A percentile compares a stretch with the other conserved stretches of the same genome.
These are phyloP conservation scores for Apostichopus leukothele DNA, from an alignment of 53 echinoderm and acorn worm species.

Conservation along the genomic window DNA sequence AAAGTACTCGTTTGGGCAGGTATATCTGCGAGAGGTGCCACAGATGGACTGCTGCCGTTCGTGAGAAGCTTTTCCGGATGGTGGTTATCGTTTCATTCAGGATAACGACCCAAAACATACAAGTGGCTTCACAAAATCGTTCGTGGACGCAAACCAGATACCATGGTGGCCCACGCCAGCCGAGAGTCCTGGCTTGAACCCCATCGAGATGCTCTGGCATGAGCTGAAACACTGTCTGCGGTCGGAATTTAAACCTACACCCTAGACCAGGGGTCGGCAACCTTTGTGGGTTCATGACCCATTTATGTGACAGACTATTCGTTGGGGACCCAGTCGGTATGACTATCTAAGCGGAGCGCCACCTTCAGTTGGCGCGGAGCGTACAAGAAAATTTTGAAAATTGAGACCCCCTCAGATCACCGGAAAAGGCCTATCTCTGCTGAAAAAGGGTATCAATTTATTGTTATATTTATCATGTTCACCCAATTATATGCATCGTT, in stretches of 20 bases:
- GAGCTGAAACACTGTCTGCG: slow-evolving; percentile 30
- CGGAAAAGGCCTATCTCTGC: too few relatives aligned
- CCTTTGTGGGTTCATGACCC: too few relatives aligned
- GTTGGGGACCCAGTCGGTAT: too few relatives aligned
- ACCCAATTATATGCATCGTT: too few relatives aligned
- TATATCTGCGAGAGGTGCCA: slow-evolving; percentile 24
- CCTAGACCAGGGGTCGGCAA: too few relatives aligned
- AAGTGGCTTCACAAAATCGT: slow-evolving; percentile 14
- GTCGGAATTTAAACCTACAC: not conserved
- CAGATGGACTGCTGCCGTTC: not conserved
- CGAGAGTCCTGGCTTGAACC: slow-evolving; percentile 29
- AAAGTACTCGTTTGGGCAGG: slow-evolving; percentile 41
- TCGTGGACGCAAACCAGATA: slow-evolving; percentile 1
- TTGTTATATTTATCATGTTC: too few relatives aligned
- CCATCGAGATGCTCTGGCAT: slow-evolving; percentile 35
- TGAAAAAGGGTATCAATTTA: too few relatives aligned
- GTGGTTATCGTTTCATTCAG: slow-evolving; percentile 12
- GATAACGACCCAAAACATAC: slow-evolving; percentile 32
- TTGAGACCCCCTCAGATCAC: too few relatives aligned
- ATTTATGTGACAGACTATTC: too few relatives aligned
- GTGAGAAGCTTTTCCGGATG: not conserved
- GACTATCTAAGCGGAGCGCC: too few relatives aligned
- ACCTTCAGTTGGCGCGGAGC: too few relatives aligned
- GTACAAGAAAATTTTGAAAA: too few relatives aligned
- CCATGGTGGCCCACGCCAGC: slow-evolving; percentile 31